Evolutionary conservation across 2,888 invertebrate species (phyloP), one percentile per base, ranked within the genome.

Genomic region (Cryptus armator): DNA sequence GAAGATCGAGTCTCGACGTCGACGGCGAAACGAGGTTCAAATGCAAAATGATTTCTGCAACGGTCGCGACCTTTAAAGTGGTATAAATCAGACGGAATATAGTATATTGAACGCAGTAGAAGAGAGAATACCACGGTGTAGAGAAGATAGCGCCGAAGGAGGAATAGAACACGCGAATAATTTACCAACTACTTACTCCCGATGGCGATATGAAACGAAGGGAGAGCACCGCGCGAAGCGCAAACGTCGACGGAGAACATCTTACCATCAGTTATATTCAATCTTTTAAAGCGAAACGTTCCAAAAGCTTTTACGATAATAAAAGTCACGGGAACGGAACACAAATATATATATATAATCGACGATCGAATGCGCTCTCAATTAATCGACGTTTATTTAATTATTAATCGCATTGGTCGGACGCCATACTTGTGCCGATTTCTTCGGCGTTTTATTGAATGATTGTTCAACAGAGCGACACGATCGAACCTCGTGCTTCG

Each of bases 11-110:
- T 29, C 70, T 14, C 24, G 19, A 64, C n/a, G 37, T 10, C 37
- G 46, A 74, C 44, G 62, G 7, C 59, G 77, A 43, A 71, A 77
- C 82, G 67, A 83, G 53, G 67, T 71, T 81, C 66, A 83, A 83
- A 86, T 83, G 75, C 78, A 66, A 82, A 86, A 80, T 83, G 70
- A 87, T 87, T 85, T 80, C 74, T 81, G 74, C 75, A 75, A 86
- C 46, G 81, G 80, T 81, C 81, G 29, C 59, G 86, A 85, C 79
- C 84, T 85, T 80, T 85, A 74, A 87, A 87, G 71, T 85, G 80
- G 68, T 66, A 84, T 80, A 86, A 86, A 87, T 87, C 85, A 85
- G 46, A 24, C 72, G 46, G 29, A 7, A 68, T 44, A 77, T 32
- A n/a, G n/a, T n/a, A 51, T 53, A 67, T 56, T n/a, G 2, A 59